These are phyloP conservation scores for Pipistrellus kuhlii DNA, from an alignment of 2,797 vertebrate genomes.

Conservation along the genomic window DNA sequence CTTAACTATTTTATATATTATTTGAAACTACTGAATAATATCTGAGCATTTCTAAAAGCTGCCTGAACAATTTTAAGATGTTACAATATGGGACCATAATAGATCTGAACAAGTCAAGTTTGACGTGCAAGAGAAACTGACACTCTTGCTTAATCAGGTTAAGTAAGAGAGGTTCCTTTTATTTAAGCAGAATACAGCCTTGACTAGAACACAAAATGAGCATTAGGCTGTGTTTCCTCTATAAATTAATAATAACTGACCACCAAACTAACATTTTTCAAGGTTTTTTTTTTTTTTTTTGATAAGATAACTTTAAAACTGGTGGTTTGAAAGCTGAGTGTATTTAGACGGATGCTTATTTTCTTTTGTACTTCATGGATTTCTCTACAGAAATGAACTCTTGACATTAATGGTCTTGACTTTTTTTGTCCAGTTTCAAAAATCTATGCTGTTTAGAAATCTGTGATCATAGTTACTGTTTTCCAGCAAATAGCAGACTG, in stretches of 20 bases:
- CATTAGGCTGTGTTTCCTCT: neutral
- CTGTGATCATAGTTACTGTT: neutral
- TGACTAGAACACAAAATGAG: neutral
- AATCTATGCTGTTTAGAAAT: neutral
- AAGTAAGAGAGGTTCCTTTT: neutral
- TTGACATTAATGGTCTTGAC: neutral
- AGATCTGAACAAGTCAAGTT: neutral
- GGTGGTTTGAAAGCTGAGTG: neutral
- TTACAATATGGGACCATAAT: neutral
- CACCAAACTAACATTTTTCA: neutral
- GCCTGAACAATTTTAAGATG: neutral
- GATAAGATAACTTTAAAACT: neutral
- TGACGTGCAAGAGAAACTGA: neutral
- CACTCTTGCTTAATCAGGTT: neutral
- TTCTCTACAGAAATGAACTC: slow-evolving; percentile 36
- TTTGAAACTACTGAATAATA: neutral
- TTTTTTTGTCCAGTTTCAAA: slow-evolving; percentile 1
- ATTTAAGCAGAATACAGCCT: neutral
- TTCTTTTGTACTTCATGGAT: neutral
- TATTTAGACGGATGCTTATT: slow-evolving; percentile 19
- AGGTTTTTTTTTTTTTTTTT: neutral
- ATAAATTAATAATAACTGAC: neutral
- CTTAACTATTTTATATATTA: neutral
- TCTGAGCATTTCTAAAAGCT: neutral
- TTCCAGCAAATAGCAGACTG: neutral